phyloP scores from a whole-genome alignment of 2,113 vertebrate genomes.

The Herpetotheres cachinnans region DNA sequence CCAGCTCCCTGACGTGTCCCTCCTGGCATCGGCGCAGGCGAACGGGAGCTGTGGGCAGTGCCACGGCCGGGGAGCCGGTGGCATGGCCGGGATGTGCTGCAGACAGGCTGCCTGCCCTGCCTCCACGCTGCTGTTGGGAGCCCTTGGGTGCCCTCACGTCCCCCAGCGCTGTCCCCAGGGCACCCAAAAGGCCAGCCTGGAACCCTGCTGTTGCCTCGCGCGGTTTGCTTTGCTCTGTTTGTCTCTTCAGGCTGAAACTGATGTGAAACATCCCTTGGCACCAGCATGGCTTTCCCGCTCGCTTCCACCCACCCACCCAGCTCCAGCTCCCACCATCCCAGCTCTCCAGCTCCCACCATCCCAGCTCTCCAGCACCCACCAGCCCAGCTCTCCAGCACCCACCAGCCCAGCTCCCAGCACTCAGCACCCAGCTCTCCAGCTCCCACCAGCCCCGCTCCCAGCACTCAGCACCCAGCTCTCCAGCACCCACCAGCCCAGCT shows the following conservation, averaged over 20 bases:
- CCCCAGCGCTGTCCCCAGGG: not conserved
- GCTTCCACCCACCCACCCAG: not conserved
- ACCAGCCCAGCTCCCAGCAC: not conserved
- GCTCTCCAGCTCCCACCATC: too few relatives aligned
- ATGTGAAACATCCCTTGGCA: not conserved
- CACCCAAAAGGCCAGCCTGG: not conserved
- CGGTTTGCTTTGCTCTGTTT: not conserved
- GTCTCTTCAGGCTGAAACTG: not conserved
- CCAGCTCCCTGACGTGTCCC: too few relatives aligned
- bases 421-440: not conserved
- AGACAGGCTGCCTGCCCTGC: not conserved
- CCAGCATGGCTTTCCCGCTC: not conserved
- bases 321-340: rapidly evolving
- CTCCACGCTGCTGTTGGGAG: not conserved
- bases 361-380: too few relatives aligned
- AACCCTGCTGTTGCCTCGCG: rapidly evolving
- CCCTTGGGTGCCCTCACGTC: not conserved
- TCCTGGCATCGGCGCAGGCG: rapidly evolving
- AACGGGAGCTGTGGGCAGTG: rapidly evolving
- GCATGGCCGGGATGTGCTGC: not conserved
- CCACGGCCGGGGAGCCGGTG: not conserved
- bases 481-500: not conserved
- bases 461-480: too few relatives aligned
- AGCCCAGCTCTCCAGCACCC: not conserved
- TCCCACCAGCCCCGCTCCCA: not conserved